Conservation (phyloP, 1,140 invertebrate genomes). For the Chlorops oryzae region DNA sequence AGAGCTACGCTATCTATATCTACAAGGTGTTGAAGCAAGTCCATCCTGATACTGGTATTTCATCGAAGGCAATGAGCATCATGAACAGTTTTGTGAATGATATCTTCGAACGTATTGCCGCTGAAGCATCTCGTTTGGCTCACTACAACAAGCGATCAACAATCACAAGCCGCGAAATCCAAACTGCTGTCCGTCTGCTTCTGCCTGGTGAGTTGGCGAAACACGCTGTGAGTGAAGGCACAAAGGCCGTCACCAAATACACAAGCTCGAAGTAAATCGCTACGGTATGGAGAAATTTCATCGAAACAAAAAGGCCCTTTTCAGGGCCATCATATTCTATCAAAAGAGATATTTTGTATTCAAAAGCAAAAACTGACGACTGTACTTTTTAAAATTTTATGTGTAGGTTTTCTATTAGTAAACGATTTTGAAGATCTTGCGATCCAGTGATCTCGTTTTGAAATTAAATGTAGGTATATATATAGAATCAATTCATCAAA, state of each 20-base stretch:
- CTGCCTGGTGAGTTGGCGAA: slow-evolving; percentile 57
- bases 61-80: slow-evolving; percentile 57
- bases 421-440: slow-evolving; percentile 91
- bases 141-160: slow-evolving; percentile 65
- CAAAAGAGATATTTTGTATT: too few relatives aligned
- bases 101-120: slow-evolving; percentile 64
- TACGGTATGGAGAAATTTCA: too few relatives aligned
- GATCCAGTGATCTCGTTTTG: slow-evolving; percentile 91
- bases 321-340: too few relatives aligned
- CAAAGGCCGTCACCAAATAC: slow-evolving; percentile 58
- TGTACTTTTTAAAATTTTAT: neutral
- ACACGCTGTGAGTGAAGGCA: slow-evolving; percentile 54
- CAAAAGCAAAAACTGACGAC: too few relatives aligned
- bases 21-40: slow-evolving; percentile 68
- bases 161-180: slow-evolving; percentile 53
- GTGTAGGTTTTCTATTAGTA: neutral
- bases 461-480: too few relatives aligned
- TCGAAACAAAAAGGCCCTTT: too few relatives aligned
- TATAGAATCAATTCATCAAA: too few relatives aligned
- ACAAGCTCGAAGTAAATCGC: slow-evolving; percentile 51
- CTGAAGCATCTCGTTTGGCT: slow-evolving; percentile 61
- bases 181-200: slow-evolving; percentile 53
- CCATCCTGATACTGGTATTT: slow-evolving; percentile 63
- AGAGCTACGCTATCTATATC: slow-evolving; percentile 65
- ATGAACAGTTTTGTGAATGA: slow-evolving; percentile 63